Evolutionary conservation across 2,797 vertebrate species (phyloP), one percentile per base, ranked within the genome.

Genomic region (Taeniopygia guttata): DNA sequence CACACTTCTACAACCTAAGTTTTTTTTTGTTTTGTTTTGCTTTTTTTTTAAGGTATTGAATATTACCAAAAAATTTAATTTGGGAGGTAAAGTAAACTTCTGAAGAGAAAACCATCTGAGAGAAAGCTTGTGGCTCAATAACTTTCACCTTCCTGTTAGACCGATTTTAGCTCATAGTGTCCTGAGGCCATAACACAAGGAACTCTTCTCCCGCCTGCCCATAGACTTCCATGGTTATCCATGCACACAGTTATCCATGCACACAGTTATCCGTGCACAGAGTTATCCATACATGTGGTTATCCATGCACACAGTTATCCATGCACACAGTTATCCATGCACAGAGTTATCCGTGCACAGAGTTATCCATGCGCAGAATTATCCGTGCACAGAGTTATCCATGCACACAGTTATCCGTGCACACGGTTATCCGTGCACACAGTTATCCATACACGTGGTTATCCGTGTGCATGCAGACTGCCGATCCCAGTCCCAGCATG

Each of bases 21-120:
- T 43, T 45, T 45, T 45, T 45, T 45, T 38, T 10, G 38, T 38
- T 38, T 40, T 10, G 51, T 5, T 0, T 40, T 10, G 51, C 5
- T 0, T 91, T 93, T 84, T 29, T 30, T n/a, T 29, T 84, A 95
- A 93, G 92, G 74, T 88, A 95, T 81, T 91, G 96, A 97, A 94
- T 82, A 66, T 96, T 94, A 93, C 87, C 32, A 76, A 97, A 97
- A 97, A 97, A 96, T 96, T 96, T 97, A 96, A 98, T 97, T 97
- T 97, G 95, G 85, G 94, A 96, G 90, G 74, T 89, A 95, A 97
- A 97, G 96, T 93, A 94, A 97, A 97, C 84, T 96, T 97, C 78
- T 96, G 93, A 96, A 97, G 96, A 97, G 97, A 96, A 97, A 97
- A 97, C 91, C 97, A 96, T 93, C 94, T 91, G 89, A 97, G 92